Base-by-base conservation (phyloP, 2,797 vertebrate species). In the Hemitrygon akajei region DNA sequence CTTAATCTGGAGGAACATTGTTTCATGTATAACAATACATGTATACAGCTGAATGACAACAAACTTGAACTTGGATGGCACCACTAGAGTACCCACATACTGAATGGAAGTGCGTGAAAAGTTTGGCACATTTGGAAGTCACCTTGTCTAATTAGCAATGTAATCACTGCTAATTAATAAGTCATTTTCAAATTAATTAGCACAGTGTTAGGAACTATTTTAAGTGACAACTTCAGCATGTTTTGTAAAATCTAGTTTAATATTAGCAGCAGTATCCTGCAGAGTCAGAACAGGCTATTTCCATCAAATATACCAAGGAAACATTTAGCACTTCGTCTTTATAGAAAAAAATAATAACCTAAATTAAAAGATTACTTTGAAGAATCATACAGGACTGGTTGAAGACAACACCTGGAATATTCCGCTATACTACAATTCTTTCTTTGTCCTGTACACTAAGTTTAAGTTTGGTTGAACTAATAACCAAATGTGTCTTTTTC, bases 211-310 rank as follows among this genome's bases (percentile, higher is more conserved):
- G 37, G 69, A 47, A 1, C 34, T 75, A 92, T 73, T 92, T 73
- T 47, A 92, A 92, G 89, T 92, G 40, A 71, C 63, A 89, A 69
- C 60, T 69, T 34, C n/a, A 89, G 60, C 60, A 66, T 66, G 0
- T 89, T 34, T n/a, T 66, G 60, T 14, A 40, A 89, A 89, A 89
- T 56, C 60, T 58, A 34, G 86, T n/a, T 47, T 89, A 84, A 87
- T 87, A 75, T 73, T 73, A 92, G 20, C 73, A 75, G 11, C 69
- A 92, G 16, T 63, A 7, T 69, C 11, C 6, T 92, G 69, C 69
- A 75, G 87, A 25, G 34, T 10, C 2, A 27, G 3, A 22, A 47
- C 73, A 66, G 66, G 69, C 14, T 3, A 92, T 56, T 71, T 71
- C 12, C 34, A 92, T 92, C 22, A 92, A 92, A 40, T 75, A 47